phyloP scores from a whole-genome alignment of 2,888 invertebrate genomes.

The Xylota segnis region DNA sequence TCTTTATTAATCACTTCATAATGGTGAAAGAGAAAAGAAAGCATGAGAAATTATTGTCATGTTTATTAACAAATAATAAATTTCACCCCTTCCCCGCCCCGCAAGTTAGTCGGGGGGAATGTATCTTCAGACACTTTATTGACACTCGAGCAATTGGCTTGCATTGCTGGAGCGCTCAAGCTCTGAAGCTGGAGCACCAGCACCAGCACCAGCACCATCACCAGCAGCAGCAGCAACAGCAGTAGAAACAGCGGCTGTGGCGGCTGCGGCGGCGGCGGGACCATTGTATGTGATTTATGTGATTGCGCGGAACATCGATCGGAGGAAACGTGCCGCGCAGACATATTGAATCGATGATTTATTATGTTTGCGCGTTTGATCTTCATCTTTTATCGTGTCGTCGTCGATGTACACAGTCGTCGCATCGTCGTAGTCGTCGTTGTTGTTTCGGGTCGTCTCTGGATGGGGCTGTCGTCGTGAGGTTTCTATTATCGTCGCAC shows the following conservation, averaged over 20 bases:
- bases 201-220: slow-evolving; percentile 36
- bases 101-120: not conserved
- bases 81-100: slow-evolving; percentile 34
- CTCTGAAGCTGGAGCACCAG: slow-evolving; percentile 41
- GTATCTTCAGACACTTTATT: slow-evolving; percentile 62
- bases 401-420: slow-evolving; percentile 47
- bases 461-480: slow-evolving; percentile 46
- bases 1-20: slow-evolving; percentile 73
- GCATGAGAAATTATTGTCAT: slow-evolving; percentile 77
- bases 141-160: slow-evolving; percentile 67
- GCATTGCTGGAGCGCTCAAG: slow-evolving; percentile 11
- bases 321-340: slow-evolving; percentile 73
- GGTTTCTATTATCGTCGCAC: slow-evolving; percentile 68
- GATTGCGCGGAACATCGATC: slow-evolving; percentile 74
- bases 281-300: slow-evolving; percentile 73
- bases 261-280: slow-evolving; percentile 22
- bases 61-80: slow-evolving; percentile 76
- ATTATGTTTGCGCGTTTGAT: slow-evolving; percentile 73
- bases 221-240: not conserved
- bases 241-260: too few relatives aligned
- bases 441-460: not conserved
- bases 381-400: slow-evolving; percentile 72
- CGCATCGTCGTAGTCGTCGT: slow-evolving; percentile 1
- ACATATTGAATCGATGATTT: slow-evolving; percentile 77
- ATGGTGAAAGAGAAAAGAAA: slow-evolving; percentile 75